Base-by-base conservation (phyloP, 2,113 vertebrate species). In the Climacteris rufus region DNA sequence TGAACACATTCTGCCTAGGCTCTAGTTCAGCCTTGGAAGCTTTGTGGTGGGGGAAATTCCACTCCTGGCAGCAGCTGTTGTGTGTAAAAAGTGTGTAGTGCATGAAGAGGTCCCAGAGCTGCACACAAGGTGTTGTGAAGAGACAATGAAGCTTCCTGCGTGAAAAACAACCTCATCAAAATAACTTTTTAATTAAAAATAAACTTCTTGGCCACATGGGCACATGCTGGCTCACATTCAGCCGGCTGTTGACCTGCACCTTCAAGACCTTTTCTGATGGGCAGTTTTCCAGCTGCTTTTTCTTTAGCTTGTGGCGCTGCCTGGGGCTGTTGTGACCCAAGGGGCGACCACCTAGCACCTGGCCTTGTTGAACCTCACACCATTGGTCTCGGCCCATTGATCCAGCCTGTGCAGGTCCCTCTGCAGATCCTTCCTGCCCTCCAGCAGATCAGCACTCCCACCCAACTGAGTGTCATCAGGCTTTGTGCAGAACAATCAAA, bases 381-480 rank as follows among this genome's bases (percentile, higher is more conserved):
- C 25, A 13, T 0, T 35, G 25, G 21, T 12, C 47, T 47, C n/a
- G 39, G 30, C 40, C 10, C 8, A 5, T 22, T 15, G 18, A 61
- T 42, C 47, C 87, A 35, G n/a, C 21, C 47, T 83, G 47, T 47
- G 30, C 63, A 42, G 18, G 54, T 27, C 30, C 39, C 14, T 53
- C 61, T 54, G 25, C 45, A 68, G 45, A 68, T 21, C 35, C 22
- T 39, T 69, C 25, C 54, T 22, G 22, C 21, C 5, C 25, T 69
- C 12, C 49, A 40, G 35, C 21, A 76, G 40, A 49, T 31, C 47
- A 76, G 19, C 15, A 20, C 2, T 33, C 15, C 40, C 3, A 6
- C 15, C 12, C 42, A 76, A 0, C 8, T 8, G 42, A 54, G 21
- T 33, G 17, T 70, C 31, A 69, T 42, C 1, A 2, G 40, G n/a